Conservation (phyloP, 2,113 vertebrate genomes). For the Cervus canadensis region DNA sequence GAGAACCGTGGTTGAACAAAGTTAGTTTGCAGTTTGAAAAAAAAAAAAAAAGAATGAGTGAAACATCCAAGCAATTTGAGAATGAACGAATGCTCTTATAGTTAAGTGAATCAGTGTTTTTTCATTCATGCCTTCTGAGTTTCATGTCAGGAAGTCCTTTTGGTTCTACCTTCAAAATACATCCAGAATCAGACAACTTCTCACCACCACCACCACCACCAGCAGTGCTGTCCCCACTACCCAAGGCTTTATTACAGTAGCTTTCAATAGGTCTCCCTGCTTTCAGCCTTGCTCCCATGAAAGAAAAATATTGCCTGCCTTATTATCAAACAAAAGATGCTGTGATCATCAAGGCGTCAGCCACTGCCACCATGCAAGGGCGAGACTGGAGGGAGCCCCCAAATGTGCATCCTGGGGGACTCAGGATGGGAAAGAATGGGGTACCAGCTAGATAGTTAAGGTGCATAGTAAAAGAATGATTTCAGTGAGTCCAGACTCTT, state of each 20-base stretch:
- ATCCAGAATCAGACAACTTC: background rate
- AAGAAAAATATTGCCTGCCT: background rate
- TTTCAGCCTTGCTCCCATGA: background rate
- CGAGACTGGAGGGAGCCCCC: background rate
- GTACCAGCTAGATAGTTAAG: background rate
- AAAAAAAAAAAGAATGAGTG: background rate
- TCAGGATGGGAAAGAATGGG: background rate
- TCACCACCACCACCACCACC: background rate
- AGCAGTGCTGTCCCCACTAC: background rate
- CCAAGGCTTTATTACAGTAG: background rate
- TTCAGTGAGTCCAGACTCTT: background rate
- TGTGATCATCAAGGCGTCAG: background rate
- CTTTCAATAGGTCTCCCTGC: background rate
- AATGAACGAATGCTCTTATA: background rate
- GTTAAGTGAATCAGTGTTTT: background rate
- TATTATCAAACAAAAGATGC: background rate
- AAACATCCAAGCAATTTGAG: background rate
- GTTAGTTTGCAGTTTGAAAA: background rate
- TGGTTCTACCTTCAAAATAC: background rate
- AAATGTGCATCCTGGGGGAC: background rate
- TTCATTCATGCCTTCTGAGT: background rate
- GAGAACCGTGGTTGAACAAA: background rate
- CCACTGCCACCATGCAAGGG: background rate
- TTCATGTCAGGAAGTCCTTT: constrained; percentile 3
- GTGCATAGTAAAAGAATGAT: background rate